Evolutionary conservation across 2,113 vertebrate species (phyloP), one percentile per base, ranked within the genome.

Genomic region (Arothron firmamentum): DNA sequence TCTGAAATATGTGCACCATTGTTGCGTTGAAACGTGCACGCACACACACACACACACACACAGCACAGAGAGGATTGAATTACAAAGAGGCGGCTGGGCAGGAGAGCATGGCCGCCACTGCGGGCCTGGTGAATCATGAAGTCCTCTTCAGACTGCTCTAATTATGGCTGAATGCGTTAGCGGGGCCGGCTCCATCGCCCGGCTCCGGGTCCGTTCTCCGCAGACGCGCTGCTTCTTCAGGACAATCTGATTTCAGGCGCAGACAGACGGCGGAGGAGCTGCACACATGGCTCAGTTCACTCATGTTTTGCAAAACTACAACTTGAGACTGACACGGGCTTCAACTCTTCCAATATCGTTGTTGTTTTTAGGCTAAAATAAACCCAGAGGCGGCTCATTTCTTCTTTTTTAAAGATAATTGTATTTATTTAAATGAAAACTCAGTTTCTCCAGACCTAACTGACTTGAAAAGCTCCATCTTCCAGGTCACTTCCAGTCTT

Each of bases 101-200:
- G 76, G 77, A 73, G 83, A 83, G 85, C 85, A 86, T 86, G 71
- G 75, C 41, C 62, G 56, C 68, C 6, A 3, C 60, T 52, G 77
- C 57, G 70, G 28, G 66, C 70, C 48, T 52, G 48, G 52, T 85
- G 77, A 85, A 84, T 83, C 74, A 68, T 78, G 53, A 76, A 77
- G 75, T 84, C 77, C 78, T 66, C 77, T 82, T 85, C 75, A 85
- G 72, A 85, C 72, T 77, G 77, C 78, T 70, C 81, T 77, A 68
- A 87, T 86, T 82, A 85, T 82, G 75, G 54, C 64, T 76, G 74
- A 83, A 82, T 76, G 69, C 25, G 71, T 81, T 77, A 76, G 47
- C 70, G 54, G 45, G 1, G 13, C 45, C 28, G 66, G 63, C 59
- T 75, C 69, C 75, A 78, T 6, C 63, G 59, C 49, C 57, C 34